Percentiles rank a stretch among this genome's conserved stretches.
Evolutionary conservation across 2,888 invertebrate genomes (phyloP).

Genomic region (Epinotia nisella): DNA sequence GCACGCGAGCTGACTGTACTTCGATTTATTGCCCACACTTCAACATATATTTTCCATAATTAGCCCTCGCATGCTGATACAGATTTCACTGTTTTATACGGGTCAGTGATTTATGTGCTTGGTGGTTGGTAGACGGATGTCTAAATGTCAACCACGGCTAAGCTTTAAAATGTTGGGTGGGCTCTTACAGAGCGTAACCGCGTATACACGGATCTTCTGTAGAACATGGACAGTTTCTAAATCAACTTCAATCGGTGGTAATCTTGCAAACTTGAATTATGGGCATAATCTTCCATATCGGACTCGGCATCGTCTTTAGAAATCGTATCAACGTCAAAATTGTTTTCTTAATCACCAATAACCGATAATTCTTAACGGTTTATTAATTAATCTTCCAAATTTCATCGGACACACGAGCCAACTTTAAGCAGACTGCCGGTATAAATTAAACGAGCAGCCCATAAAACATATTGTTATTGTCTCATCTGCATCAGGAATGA

Average conservation of each 20-base stretch:
- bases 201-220: neutral
- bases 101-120: constrained; percentile 8
- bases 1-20: constrained; percentile 57
- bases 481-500: constrained; percentile 43
- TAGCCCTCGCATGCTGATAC: constrained; percentile 24
- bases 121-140: neutral
- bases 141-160: neutral
- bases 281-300: neutral
- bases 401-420: constrained; percentile 27
- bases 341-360: constrained; percentile 11
- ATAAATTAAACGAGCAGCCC: constrained; percentile 34
- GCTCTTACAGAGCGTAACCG: neutral
- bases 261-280: neutral
- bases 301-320: neutral
- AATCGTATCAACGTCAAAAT: constrained; percentile 8
- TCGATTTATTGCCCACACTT: constrained; percentile 22
- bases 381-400: constrained; percentile 35
- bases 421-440: constrained; percentile 18
- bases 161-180: neutral
- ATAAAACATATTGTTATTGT: constrained; percentile 43
- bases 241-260: neutral
- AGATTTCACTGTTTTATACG: constrained; percentile 3
- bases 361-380: constrained; percentile 32
- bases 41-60: constrained; percentile 25
- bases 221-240: neutral